A percentile compares a stretch with the other conserved stretches of the same genome.
Evolutionary conservation across 2,113 vertebrate species (phyloP).

Genomic region (Lathamus discolor): DNA sequence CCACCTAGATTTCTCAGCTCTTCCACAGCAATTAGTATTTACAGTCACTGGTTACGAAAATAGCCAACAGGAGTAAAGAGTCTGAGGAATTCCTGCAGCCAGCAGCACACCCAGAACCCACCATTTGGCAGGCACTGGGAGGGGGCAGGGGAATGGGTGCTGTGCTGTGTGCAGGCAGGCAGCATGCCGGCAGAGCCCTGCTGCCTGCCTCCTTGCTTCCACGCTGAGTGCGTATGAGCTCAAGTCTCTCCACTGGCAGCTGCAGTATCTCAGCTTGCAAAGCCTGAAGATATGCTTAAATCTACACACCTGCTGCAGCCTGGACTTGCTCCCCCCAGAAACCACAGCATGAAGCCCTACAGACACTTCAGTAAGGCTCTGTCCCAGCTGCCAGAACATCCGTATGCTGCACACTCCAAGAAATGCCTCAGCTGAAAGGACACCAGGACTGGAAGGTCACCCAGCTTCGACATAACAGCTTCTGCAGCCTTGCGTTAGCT

Average conservation of each 20-base stretch:
- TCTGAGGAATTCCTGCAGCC: background rate
- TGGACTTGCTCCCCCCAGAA: background rate
- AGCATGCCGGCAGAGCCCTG: background rate
- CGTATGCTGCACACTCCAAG: background rate
- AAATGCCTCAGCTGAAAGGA: background rate
- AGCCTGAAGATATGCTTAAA: constrained; percentile 2
- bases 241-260: background rate
- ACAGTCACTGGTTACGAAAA: background rate
- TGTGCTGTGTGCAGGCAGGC: background rate
- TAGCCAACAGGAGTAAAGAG: background rate
- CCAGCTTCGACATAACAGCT: accelerated
- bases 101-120: background rate
- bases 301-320: constrained; percentile 7
- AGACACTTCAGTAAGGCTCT: background rate
- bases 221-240: accelerated
- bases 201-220: background rate
- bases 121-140: background rate
- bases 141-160: background rate
- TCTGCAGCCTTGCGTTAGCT: background rate
- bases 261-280: background rate
- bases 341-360: background rate
- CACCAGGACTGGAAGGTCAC: background rate
- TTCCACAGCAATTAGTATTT: background rate
- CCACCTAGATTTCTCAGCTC: background rate
- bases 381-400: background rate